Evolutionary conservation across 2,888 invertebrate species (phyloP).

Genomic region (Gymnocheta viridis): DNA sequence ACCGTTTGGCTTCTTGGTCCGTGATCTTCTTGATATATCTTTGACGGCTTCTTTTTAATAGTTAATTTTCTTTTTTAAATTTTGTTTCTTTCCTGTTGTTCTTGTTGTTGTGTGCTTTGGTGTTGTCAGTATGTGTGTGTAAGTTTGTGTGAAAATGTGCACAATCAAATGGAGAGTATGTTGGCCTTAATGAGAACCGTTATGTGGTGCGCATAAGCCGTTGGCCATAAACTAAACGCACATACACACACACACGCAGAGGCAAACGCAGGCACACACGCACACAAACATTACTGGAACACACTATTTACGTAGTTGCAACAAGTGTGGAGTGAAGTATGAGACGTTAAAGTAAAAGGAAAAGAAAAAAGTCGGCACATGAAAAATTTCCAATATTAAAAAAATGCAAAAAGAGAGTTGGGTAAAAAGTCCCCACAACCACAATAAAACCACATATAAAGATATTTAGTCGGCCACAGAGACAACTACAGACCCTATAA

Average conservation of each 20-base stretch:
- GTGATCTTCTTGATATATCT: conserved; percentile 51
- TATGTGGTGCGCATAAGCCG: conserved; percentile 75
- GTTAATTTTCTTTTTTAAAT: background rate
- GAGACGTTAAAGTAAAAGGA: conserved; percentile 17
- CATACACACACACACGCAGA: background rate
- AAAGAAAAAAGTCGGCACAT: conserved; percentile 32
- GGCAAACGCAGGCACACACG: background rate
- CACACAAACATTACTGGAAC: conserved; percentile 19
- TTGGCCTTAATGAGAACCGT: conserved; percentile 82
- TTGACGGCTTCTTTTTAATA: conserved; percentile 27
- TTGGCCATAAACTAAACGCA: conserved; percentile 67
- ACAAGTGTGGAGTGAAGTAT: conserved; percentile 43
- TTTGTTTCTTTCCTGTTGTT: background rate
- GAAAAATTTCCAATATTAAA: conserved; percentile 34
- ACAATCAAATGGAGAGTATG: conserved; percentile 65
- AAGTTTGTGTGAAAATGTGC: conserved; percentile 18
- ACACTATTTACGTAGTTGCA: background rate
- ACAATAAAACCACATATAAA: background rate
- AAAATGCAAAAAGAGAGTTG: conserved; percentile 24
- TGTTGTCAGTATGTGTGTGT: background rate
- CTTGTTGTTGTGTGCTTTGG: background rate
- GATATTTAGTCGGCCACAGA: background rate
- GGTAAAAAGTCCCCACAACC: background rate
- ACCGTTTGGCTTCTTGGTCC: conserved; percentile 55
- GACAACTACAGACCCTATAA: background rate